Conservation (phyloP, 1,140 invertebrate genomes). For the Drosophila nikananu region DNA sequence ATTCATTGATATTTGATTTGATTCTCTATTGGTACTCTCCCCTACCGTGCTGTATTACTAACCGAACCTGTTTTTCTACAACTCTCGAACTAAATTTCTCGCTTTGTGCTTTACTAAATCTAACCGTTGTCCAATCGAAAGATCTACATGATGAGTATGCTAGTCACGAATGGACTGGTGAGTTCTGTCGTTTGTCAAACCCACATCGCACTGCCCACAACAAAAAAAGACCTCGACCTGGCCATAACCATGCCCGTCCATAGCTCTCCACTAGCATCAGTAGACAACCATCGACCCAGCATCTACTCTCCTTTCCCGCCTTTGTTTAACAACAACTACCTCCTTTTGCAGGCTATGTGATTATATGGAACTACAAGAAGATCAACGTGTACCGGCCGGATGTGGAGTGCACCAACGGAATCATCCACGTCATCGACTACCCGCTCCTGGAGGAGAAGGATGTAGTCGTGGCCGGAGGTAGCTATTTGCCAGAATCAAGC, state of each 20-base stretch:
- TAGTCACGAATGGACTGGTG: constrained; percentile 84
- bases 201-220: constrained; percentile 68
- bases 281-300: constrained; percentile 13
- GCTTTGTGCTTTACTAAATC: constrained; percentile 68
- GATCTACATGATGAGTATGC: constrained; percentile 84
- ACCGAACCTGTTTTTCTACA: constrained; percentile 63
- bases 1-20: constrained; percentile 46
- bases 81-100: constrained; percentile 63
- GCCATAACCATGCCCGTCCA: constrained; percentile 45
- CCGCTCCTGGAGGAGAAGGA: constrained; percentile 94
- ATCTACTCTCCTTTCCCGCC: not conserved
- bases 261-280: constrained; percentile 38
- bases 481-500: constrained; percentile 80
- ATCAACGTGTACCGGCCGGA: constrained; percentile 95
- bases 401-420: constrained; percentile 96
- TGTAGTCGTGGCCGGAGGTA: constrained; percentile 88
- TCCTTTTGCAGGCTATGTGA: constrained; percentile 87
- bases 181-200: constrained; percentile 73
- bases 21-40: constrained; percentile 53
- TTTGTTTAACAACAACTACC: not conserved
- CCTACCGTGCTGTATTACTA: constrained; percentile 58
- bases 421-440: constrained; percentile 95
- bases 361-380: constrained; percentile 93
- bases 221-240: constrained; percentile 33
- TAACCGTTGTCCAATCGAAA: constrained; percentile 65